A percentile compares a stretch with the other conserved stretches of the same genome.
Evolutionary conservation across 2,888 invertebrate species (phyloP).

Genomic region (Synanthedon tipuliformis): DNA sequence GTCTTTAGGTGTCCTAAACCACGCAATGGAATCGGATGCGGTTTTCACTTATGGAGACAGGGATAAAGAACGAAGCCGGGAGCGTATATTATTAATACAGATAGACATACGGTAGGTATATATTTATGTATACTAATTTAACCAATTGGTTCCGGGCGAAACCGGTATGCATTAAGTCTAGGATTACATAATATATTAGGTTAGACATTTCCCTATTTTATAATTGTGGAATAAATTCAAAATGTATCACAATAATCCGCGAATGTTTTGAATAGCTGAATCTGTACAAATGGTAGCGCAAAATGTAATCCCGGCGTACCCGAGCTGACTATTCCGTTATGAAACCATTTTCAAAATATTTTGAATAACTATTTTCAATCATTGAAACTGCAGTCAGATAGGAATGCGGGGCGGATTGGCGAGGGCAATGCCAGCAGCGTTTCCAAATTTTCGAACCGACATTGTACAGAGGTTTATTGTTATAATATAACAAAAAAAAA

Average conservation of each 20-base stretch:
- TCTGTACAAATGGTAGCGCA: constrained; percentile 36
- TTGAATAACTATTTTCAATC: constrained; percentile 69
- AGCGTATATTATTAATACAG: no score
- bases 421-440: constrained; percentile 18
- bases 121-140: no score
- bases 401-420: constrained; percentile 52
- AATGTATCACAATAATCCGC: constrained; percentile 27
- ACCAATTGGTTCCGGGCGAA: no score
- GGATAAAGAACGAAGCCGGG: no score
- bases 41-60: no score
- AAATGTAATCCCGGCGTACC: constrained; percentile 40
- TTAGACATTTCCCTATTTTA: neutral
- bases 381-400: constrained; percentile 57
- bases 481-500: neutral
- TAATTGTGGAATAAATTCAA: neutral
- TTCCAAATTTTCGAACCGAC: neutral
- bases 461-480: constrained; percentile 1
- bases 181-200: no score
- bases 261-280: constrained; percentile 49
- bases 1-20: no score
- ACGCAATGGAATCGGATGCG: no score
- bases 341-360: constrained; percentile 70
- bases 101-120: no score
- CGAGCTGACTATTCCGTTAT: constrained; percentile 46
- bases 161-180: no score